Percentiles rank a stretch among this genome's conserved stretches.
These are phyloP conservation scores for Xylocampa areola DNA, from an alignment of 2,888 invertebrate species.

Conservation along the genomic window DNA sequence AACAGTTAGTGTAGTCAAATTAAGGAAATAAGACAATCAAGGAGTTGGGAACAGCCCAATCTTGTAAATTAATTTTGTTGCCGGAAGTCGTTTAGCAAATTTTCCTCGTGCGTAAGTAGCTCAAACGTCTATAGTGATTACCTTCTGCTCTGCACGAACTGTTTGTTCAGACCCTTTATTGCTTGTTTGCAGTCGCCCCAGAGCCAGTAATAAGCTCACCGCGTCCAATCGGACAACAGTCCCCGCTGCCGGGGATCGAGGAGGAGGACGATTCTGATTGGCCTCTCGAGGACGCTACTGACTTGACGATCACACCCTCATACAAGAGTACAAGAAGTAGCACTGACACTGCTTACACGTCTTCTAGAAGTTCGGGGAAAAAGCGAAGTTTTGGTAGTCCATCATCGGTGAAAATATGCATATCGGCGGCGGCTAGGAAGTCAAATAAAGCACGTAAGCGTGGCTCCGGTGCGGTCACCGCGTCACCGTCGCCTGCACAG, in stretches of 20 bases:
- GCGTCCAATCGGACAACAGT: slow-evolving; percentile 91
- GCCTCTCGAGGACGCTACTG: slow-evolving; percentile 87
- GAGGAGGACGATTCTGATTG: slow-evolving; percentile 94
- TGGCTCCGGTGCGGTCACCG: slow-evolving; percentile 79
- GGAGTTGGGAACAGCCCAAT: slow-evolving; percentile 58
- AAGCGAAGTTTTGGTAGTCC: slow-evolving; percentile 88
- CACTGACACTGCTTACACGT: slow-evolving; percentile 86
- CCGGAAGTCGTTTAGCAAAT: slow-evolving; percentile 68
- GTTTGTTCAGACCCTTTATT: slow-evolving; percentile 71
- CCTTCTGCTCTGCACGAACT: slow-evolving; percentile 36
- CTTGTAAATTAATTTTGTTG: slow-evolving; percentile 57
- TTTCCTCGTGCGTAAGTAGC: slow-evolving; percentile 57
- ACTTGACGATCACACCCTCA: slow-evolving; percentile 85
- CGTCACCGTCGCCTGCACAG: slow-evolving; percentile 70
- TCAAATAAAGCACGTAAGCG: slow-evolving; percentile 88
- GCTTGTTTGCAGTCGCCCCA: slow-evolving; percentile 87
- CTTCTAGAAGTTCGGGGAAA: slow-evolving; percentile 87
- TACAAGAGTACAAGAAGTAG: slow-evolving; percentile 88
- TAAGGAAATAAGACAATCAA: slow-evolving; percentile 55
- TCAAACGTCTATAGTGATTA: slow-evolving; percentile 27
- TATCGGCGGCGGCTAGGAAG: slow-evolving; percentile 89
- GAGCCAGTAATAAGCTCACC: slow-evolving; percentile 88
- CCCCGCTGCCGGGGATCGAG: slow-evolving; percentile 94
- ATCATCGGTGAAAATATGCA: slow-evolving; percentile 90
- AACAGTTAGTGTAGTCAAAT: slow-evolving; percentile 45